Base-by-base conservation (phyloP, 1,140 invertebrate genomes). In the Odontomachus brunneus region DNA sequence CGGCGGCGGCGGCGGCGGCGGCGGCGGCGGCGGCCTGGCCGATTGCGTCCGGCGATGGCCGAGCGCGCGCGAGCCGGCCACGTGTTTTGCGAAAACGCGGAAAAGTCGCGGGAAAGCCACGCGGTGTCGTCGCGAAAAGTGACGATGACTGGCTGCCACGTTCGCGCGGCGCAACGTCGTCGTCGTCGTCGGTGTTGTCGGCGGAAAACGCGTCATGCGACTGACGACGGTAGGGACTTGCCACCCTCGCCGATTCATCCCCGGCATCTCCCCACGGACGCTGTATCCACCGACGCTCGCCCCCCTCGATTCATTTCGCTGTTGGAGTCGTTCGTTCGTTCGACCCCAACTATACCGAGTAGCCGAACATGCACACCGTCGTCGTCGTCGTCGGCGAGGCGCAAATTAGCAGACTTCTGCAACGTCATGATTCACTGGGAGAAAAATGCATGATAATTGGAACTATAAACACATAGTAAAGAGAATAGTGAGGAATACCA, bases 151-250 rank as follows among this genome's bases (percentile, higher is more conserved):
- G 29, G 29, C 29, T 33, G 29, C 5, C 5, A 2, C 5, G 2
- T 2, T 5, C 29, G 2, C 29, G 29, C 29, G 29, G 29, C 5
- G 29, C 38, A 15, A 1, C 74, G 22, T 80, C 57, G 57, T 53
- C 63, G 22, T 14, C 73, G 87, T 44, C 38, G n/a, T 2, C 73
- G 87, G 85, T 51, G 63, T 74, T 69, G 73, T 59, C 78, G 55
- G 67, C 84, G 86, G 86, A 82, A 86, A 88, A 86, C 84, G 89
- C 91, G 90, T 92, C 85, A 86, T 84, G 89, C 90, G 85, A 92
- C 91, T 91, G 91, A 84, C 88, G 38, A n/a, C 38, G 89, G 87
- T 29, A 55, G 59, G 83, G 76, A 83, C 89, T 89, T 88, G 82
- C 90, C 87, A 85, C 90, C 91, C 91, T 91, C 88, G 65, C 75